These are phyloP conservation scores for Teinopalpus imperialis DNA, from an alignment of 2,888 invertebrate genomes.

Conservation along the genomic window DNA sequence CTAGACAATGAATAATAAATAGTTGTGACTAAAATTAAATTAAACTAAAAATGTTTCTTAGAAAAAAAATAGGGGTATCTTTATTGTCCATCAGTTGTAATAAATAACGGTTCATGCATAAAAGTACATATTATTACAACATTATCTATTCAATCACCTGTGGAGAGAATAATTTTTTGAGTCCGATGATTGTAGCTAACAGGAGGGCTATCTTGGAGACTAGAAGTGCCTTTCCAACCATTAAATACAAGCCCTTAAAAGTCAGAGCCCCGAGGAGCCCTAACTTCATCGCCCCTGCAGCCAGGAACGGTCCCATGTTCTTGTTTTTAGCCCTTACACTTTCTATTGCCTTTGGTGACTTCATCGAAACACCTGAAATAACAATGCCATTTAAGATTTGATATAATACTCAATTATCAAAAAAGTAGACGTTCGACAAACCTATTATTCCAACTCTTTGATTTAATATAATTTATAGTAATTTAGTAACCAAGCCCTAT, in stretches of 20 bases:
- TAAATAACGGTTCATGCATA: slow-evolving; percentile 18
- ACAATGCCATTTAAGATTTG: too few relatives aligned
- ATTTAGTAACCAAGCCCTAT: too few relatives aligned
- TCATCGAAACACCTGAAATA: slow-evolving; percentile 85
- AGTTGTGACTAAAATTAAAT: too few relatives aligned
- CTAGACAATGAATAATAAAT: too few relatives aligned
- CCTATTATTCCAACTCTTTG: too few relatives aligned
- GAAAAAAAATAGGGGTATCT: not conserved
- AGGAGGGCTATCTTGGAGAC: slow-evolving; percentile 92
- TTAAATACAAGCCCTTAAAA: slow-evolving; percentile 89
- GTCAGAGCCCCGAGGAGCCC: slow-evolving; percentile 90
- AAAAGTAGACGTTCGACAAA: too few relatives aligned
- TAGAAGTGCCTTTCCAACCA: slow-evolving; percentile 92
- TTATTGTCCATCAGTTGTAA: slow-evolving; percentile 19
- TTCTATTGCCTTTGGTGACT: slow-evolving; percentile 80
- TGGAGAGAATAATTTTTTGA: slow-evolving; percentile 91
- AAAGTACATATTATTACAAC: slow-evolving; percentile 6
- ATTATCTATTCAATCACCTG: slow-evolving; percentile 71
- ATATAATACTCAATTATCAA: too few relatives aligned
- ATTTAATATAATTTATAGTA: too few relatives aligned
- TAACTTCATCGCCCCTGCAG: slow-evolving; percentile 89
- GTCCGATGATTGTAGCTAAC: slow-evolving; percentile 89
- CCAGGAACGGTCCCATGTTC: slow-evolving; percentile 87
- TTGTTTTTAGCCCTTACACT: slow-evolving; percentile 88
- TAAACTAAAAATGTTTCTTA: too few relatives aligned